A percentile compares a stretch with the other conserved stretches of the same genome.
phyloP scores from a whole-genome alignment of 2,113 vertebrate species.

The Vombatus ursinus region DNA sequence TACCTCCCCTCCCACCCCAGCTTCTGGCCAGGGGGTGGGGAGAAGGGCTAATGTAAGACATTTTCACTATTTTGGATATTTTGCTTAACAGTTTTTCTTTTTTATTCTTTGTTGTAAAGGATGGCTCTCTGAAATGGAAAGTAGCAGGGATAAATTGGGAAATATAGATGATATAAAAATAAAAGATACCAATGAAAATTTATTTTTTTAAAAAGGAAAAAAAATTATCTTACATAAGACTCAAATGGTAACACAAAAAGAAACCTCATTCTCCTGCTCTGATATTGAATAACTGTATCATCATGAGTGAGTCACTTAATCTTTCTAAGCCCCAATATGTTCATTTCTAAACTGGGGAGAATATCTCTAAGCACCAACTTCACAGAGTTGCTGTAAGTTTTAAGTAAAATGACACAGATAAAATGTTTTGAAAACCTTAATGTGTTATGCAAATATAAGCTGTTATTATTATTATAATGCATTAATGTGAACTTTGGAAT shows the following conservation, averaged over 20 bases:
- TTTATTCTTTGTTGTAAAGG: not conserved
- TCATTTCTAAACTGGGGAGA: not conserved
- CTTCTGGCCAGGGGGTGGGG: not conserved
- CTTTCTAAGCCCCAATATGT: not conserved
- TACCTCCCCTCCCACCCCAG: not conserved
- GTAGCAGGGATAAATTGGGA: not conserved
- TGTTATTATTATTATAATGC: not conserved
- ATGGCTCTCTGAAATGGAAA: not conserved
- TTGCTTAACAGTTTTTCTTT: not conserved
- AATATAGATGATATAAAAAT: not conserved
- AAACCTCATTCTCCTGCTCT: not conserved
- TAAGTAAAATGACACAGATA: not conserved
- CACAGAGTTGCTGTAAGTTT: not conserved
- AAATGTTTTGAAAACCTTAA: not conserved
- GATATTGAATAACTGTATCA: not conserved
- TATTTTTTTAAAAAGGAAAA: not conserved
- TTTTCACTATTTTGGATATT: not conserved
- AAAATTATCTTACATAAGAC: not conserved
- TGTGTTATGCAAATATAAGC: not conserved
- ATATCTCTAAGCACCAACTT: not conserved
- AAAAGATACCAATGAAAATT: not conserved
- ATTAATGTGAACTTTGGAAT: not conserved
- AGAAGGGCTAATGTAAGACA: not conserved
- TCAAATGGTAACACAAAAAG: not conserved
- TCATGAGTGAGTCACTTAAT: not conserved